Base-by-base conservation (phyloP, 2,797 vertebrate species). In the Cyprinodon diabolis region DNA sequence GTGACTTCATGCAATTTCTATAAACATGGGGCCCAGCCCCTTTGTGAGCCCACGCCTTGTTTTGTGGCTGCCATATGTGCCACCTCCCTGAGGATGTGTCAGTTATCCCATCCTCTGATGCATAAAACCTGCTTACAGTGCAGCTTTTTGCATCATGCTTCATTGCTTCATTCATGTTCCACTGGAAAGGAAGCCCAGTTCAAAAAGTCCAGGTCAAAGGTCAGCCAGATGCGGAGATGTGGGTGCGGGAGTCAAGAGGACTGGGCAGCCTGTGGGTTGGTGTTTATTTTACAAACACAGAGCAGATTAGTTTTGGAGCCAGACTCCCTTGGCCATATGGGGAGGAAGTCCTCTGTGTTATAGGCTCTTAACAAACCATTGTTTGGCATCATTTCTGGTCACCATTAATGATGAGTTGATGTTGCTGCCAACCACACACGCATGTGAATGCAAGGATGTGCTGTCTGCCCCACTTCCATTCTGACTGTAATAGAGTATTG, bases 281-380 rank as follows among this genome's bases (percentile, higher is more conserved):
- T 54, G 71, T 94, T 94, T 94, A 86, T 95, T 93, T 93, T 93
- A 93, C 91, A 94, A 93, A 94, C 91, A 93, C 87, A 82, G 89
- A 83, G 85, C 83, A 92, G 93, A 93, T 94, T 93, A 93, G 89
- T 83, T 75, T 74, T 90, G 90, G 91, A 91, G 91, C 85, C 87
- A 80, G 83, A 70, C 87, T 87, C 87, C 85, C 78, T 81, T 75
- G 66, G 70, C 92, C 92, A 92, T 90, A 90, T 91, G 90, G 89
- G 72, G 90, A 92, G 92, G 93, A 93, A 91, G 92, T 93, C 92
- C 92, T 94, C 91, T 88, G 79, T 67, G 83, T 77, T 79, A 17
- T 82, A 69, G 85, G 68, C 88, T 88, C 87, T 90, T 83, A 89
- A 85, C 84, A 83, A 87, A 80, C 87, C 89, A 91, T 92, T 92